Base-by-base conservation (phyloP, 2,797 vertebrate species). In the Sarcophilus harrisii region DNA sequence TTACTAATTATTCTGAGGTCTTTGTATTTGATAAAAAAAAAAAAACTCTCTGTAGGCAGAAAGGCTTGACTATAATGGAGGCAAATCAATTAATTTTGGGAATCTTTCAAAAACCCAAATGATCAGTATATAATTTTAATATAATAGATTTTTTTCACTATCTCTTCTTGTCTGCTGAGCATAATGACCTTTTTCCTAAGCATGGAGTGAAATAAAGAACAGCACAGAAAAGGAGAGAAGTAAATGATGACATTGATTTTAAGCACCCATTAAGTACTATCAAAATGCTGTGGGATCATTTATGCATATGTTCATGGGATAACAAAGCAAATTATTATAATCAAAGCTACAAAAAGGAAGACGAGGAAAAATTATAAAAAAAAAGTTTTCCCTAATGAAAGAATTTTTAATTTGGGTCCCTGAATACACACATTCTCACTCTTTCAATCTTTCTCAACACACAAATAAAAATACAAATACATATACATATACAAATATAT, bases 51-150 rank as follows among this genome's bases (percentile, higher is more conserved):
- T 95, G 52, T 28, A 14, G 58, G 49, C 1, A 59, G 96, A 91
- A 91, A 49, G 8, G 9, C 73, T 94, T 95, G 95, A 24, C 90
- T 93, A 32, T 62, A 95, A 12, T 57, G 59, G 29, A 97, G 30
- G 97, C 4, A 94, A 13, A 81, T 90, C n/a, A 92, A 24, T 96
- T 97, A 96, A 97, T 73, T 27, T 89, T 94, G 96, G 13, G 1
- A 92, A n/a, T 59, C 49, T 97, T 96, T 97, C 97, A 98, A 97
- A 1, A 94, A 32, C 87, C 59, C 59, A 96, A 89, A 93, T 91
- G 58, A 97, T 97, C 91, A 96, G 45, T 81, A 96, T 81, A n/a
- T 90, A 94, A 55, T 73, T 58, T 95, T 97, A 94, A 93, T 95
- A 95, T 52, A 92, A 45, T 45, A 81, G 5, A 1, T 97, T 87